A percentile compares a stretch with the other conserved stretches of the same genome.
phyloP scores from a whole-genome alignment of 2,888 invertebrate species.

The Latrodectus hesperus region DNA sequence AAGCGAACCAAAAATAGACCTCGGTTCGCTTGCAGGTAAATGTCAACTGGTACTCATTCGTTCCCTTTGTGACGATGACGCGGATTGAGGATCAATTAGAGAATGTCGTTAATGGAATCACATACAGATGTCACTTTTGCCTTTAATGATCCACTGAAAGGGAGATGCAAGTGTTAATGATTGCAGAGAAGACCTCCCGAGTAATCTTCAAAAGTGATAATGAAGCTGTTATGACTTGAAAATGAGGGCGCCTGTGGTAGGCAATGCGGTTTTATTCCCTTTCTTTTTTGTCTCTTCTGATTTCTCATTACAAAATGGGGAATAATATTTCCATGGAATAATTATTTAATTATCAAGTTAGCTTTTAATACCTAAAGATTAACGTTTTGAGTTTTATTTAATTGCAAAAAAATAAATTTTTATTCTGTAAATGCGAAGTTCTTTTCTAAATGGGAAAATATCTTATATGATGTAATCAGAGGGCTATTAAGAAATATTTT shows the following conservation, averaged over 20 bases:
- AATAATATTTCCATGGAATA: too few relatives aligned
- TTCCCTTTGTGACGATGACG: background rate
- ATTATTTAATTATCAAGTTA: too few relatives aligned
- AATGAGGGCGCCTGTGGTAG: background rate
- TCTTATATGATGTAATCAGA: too few relatives aligned
- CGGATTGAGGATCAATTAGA: constrained; percentile 17
- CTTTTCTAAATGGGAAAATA: too few relatives aligned
- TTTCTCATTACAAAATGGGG: too few relatives aligned
- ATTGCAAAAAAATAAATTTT: too few relatives aligned
- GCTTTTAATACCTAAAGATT: too few relatives aligned
- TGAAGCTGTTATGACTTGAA: background rate
- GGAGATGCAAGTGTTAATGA: background rate
- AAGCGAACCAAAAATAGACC: constrained; percentile 28
- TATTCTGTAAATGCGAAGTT: too few relatives aligned
- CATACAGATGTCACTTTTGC: background rate
- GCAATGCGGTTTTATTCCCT: background rate
- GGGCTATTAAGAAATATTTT: too few relatives aligned
- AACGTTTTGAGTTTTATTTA: too few relatives aligned
- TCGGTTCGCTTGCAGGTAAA: constrained; percentile 4
- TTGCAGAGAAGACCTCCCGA: background rate
- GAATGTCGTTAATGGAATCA: constrained; percentile 14
- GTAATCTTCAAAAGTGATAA: constrained; percentile 2
- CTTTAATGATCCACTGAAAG: background rate
- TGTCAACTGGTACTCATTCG: constrained; percentile 11
- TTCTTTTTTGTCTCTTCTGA: too few relatives aligned